Evolutionary conservation across 2,113 vertebrate genomes (phyloP).

Genomic region (Herpetotheres cachinnans): DNA sequence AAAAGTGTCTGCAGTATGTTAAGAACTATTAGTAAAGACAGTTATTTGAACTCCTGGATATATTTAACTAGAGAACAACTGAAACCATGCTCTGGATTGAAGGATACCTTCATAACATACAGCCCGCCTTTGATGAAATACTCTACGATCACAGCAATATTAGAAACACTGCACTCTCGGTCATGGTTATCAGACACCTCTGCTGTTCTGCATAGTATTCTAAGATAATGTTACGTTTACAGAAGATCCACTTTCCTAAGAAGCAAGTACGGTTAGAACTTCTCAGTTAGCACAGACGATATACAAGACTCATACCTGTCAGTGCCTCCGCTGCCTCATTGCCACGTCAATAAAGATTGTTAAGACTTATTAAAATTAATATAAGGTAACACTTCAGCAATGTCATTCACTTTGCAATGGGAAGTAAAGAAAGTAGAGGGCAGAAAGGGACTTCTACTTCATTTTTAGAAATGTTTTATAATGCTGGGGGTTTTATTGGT

Average conservation of each 20-base stretch:
- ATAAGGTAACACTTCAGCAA: not conserved
- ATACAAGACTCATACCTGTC: not conserved
- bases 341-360: not conserved
- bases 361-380: not conserved
- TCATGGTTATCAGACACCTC: not conserved
- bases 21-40: not conserved
- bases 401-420: not conserved
- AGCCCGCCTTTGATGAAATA: not conserved
- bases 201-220: not conserved
- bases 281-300: not conserved
- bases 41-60: not conserved
- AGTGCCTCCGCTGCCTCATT: not conserved
- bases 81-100: not conserved
- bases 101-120: not conserved
- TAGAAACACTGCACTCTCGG: not conserved
- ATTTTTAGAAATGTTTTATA: not conserved
- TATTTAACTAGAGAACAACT: not conserved
- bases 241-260: not conserved
- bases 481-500: not conserved
- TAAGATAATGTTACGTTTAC: not conserved
- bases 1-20: not conserved
- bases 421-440: not conserved
- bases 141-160: not conserved
- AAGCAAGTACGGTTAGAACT: not conserved
- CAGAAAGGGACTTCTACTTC: not conserved